A percentile compares a stretch with the other conserved stretches of the same genome.
phyloP scores from a whole-genome alignment of 2,888 invertebrate genomes.

The Aphrophora alni region DNA sequence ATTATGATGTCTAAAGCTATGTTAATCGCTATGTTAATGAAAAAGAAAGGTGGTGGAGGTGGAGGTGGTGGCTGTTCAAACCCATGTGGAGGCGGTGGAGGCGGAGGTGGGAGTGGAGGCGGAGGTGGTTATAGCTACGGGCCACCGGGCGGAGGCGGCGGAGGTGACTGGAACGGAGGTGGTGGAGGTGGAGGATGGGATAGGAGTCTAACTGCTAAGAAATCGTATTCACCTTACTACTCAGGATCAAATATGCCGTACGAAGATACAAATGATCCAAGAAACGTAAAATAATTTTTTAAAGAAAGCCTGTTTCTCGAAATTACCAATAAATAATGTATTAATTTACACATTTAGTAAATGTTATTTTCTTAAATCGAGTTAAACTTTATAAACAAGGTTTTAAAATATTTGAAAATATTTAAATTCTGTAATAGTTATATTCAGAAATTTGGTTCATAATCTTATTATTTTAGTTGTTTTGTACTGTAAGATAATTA shows the following conservation, averaged over 20 bases:
- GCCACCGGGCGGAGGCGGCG: not conserved
- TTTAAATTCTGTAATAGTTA: too few relatives aligned
- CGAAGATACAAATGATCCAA: not conserved
- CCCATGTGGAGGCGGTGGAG: not conserved
- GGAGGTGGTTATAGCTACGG: not conserved
- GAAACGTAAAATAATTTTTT: not conserved
- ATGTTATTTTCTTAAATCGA: too few relatives aligned
- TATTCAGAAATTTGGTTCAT: too few relatives aligned
- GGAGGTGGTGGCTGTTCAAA: slow-evolving; percentile 2
- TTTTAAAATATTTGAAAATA: too few relatives aligned
- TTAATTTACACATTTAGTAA: too few relatives aligned
- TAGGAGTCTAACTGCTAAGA: slow-evolving; percentile 14
- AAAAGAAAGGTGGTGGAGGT: slow-evolving; percentile 8
- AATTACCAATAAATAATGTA: too few relatives aligned
- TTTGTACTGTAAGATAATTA: too few relatives aligned
- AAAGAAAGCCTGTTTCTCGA: not conserved
- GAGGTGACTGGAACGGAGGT: not conserved
- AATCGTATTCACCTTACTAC: not conserved
- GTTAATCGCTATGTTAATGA: slow-evolving; percentile 33
- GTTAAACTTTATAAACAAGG: too few relatives aligned
- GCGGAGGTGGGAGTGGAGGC: not conserved
- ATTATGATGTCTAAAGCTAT: slow-evolving; percentile 34
- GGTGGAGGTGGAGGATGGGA: slow-evolving; percentile 33
- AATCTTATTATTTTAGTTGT: too few relatives aligned
- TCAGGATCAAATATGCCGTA: not conserved